Evolutionary conservation across 2,113 vertebrate genomes (phyloP).

Genomic region (Tautogolabrus adspersus): DNA sequence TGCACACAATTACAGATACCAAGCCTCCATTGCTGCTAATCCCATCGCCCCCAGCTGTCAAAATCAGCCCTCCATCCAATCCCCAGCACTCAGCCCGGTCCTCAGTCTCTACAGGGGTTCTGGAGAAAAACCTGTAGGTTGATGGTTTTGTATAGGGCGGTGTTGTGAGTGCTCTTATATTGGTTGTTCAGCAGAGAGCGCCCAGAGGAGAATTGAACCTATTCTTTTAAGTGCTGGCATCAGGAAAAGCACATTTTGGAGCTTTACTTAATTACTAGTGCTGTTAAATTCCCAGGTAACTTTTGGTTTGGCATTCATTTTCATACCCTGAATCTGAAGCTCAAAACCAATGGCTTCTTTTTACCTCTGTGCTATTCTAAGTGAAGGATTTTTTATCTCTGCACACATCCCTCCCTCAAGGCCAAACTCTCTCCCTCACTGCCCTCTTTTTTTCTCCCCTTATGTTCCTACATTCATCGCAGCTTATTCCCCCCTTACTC

Average conservation of each 20-base stretch:
- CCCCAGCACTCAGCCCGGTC: constrained; percentile 35
- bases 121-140: constrained; percentile 59
- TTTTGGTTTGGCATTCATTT: neutral
- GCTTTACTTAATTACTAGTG: constrained; percentile 17
- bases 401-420: constrained; percentile 21
- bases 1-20: constrained; percentile 65
- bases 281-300: neutral
- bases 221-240: constrained; percentile 1
- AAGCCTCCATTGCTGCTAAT: constrained; percentile 70
- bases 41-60: constrained; percentile 78
- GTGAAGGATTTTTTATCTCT: constrained; percentile 31
- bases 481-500: neutral
- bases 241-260: neutral
- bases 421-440: constrained; percentile 18
- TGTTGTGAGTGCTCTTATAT: constrained; percentile 16
- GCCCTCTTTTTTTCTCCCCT: constrained; percentile 13
- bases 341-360: constrained; percentile 14
- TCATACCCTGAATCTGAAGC: constrained; percentile 8
- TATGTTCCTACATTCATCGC: constrained; percentile 25
- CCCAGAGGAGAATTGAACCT: constrained; percentile 19
- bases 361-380: constrained; percentile 8
- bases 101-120: constrained; percentile 55
- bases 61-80: constrained; percentile 66
- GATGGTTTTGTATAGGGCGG: constrained; percentile 41
- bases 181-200: constrained; percentile 4